These are phyloP conservation scores for Trachops cirrhosus DNA, from an alignment of 2,797 vertebrate species.

Conservation along the genomic window DNA sequence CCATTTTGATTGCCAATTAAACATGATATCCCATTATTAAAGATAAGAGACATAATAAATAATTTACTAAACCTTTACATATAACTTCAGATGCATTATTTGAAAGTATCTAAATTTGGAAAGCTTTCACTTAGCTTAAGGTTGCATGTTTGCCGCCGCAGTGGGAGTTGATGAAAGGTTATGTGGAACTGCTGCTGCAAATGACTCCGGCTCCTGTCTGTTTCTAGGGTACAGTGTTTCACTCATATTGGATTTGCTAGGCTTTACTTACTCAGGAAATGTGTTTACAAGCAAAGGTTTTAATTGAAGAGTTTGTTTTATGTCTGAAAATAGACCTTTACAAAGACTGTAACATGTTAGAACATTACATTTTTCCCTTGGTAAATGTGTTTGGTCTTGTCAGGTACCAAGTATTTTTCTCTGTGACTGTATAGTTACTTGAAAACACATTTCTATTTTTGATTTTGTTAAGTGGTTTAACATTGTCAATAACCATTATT, in stretches of 20 bases:
- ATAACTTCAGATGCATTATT: constrained; percentile 84
- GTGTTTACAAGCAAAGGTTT: constrained; percentile 78
- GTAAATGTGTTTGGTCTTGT: constrained; percentile 46
- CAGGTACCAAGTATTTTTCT: constrained; percentile 42
- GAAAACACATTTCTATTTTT: constrained; percentile 49
- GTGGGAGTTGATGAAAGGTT: constrained; percentile 73
- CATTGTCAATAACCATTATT: constrained; percentile 56
- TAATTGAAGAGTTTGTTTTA: constrained; percentile 82
- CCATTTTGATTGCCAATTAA: constrained; percentile 75
- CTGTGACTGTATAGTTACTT: constrained; percentile 59
- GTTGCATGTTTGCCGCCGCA: constrained; percentile 78
- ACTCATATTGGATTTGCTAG: constrained; percentile 77
- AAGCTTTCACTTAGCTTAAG: constrained; percentile 77
- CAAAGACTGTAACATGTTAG: constrained; percentile 63
- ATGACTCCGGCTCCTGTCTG: constrained; percentile 70
- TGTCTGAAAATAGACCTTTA: constrained; percentile 79
- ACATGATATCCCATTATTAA: constrained; percentile 83
- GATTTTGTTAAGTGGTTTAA: constrained; percentile 67
- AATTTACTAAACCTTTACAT: constrained; percentile 77
- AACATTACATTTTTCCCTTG: constrained; percentile 18
- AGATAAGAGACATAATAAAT: constrained; percentile 87
- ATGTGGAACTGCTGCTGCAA: constrained; percentile 76
- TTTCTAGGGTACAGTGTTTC: constrained; percentile 68
- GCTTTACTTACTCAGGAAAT: constrained; percentile 74
- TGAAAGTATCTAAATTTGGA: constrained; percentile 87